Base-by-base conservation (phyloP, 64 coral and sea anemone genomes). In the Hydrozoanthus tunicans region DNA sequence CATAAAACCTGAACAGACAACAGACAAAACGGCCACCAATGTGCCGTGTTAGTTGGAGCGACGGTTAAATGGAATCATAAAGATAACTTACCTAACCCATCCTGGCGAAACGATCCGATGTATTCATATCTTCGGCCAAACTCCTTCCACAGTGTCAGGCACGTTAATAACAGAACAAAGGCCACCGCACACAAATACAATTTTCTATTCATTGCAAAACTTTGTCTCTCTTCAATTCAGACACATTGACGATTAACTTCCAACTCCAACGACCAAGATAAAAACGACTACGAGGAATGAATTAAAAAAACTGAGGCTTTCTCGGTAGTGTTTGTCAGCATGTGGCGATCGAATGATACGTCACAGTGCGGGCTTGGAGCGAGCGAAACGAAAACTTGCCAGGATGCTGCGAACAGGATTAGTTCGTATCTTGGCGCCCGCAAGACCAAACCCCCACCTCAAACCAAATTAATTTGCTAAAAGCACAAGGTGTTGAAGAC, bases 381-480 rank as follows among this genome's bases (percentile, higher is more conserved):
- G 12, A 59, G 23, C 11, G 84, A 74, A 88, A 88, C 84, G 68
- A 74, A 73, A 88, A 32, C 53, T 69, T 74, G 84, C 17, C 69
- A 88, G 69, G 69, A 61, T 58, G 23, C 59, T 59, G 56, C 55
- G 23, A 43, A 25, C 55, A 51, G 69, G 54, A 88, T 73, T 88
- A 88, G 17, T 88, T 73, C 56, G 23, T 54, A 51, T 59, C 53
- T 88, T 88, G 84, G 84, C 84, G 57, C 57, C 56, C 25, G 56
- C 10, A 55, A n/a, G 84, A 23, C 84, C 84, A 88, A 73, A 25
- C 84, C 70, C 56, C 84, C 24, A 17, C 84, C 69, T 58, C 20
- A 88, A 73, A 88, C 84, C 68, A 88, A 88, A 88, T 82, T 82
- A 81, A 60, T 81, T 81, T 51, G 59, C 79, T 63, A 82, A 82